Evolutionary conservation across 2,113 vertebrate species (phyloP), one percentile per base, ranked within the genome.

Genomic region (Amblyopsis rosae): DNA sequence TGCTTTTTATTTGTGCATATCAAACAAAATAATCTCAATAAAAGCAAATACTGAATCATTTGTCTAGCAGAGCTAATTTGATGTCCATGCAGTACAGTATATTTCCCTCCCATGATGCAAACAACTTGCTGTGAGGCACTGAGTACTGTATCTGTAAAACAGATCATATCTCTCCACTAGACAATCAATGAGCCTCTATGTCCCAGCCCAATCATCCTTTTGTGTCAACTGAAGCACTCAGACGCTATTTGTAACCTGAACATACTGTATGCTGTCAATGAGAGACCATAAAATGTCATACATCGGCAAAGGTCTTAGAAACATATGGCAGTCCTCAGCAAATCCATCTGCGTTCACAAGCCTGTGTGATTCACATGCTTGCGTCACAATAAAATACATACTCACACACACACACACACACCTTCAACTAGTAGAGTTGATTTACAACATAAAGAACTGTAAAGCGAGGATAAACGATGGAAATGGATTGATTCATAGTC

Each of bases 221-320:
- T 11, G 0, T 9, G 58, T 58, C 46, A 32, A 48, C 57, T 58
- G 62, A 66, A 50, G 35, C 47, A 49, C 70, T 60, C 15, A 41
- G 41, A 63, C 2, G 46, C 12, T 6, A n/a, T 49, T 6, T 41
- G 49, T 68, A 73, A 63, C 62, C 17, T 46, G 48, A 72, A 62
- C 69, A 72, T 57, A 60, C 50, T 49, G 65, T 60, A 65, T 73
- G 73, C 12, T 45, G 58, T 70, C 56, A 3, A 19, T 45, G 15
- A 19, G 68, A 72, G 55, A 53, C 5, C 19, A n/a, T 59, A 12
- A 32, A 64, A 26, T 71, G 62, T 67, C 64, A 73, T 67, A 71
- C 81, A 79, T 74, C 69, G 54, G n/a, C 12, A 13, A 45, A 49
- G 9, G 15, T 33, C 63, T 59, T 35, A 26, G 47, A 47, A 56